Conservation (phyloP, 2,797 vertebrate genomes). For the Macropodus opercularis region DNA sequence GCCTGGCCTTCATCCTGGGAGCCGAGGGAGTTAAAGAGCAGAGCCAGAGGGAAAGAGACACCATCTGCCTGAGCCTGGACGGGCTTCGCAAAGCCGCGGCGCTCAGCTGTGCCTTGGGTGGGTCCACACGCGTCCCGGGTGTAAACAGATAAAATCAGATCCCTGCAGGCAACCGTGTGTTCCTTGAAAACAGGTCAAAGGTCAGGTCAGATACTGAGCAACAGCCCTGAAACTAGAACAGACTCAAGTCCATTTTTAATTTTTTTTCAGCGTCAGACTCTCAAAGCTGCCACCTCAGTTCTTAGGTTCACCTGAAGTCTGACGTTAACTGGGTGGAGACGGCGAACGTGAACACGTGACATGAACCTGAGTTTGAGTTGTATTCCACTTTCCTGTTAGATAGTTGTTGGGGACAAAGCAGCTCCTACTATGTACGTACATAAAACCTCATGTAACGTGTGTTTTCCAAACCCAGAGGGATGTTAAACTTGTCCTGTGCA, state of each 20-base stretch:
- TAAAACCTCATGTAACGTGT: too few relatives aligned
- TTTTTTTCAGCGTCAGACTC: background rate
- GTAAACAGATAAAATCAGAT: background rate
- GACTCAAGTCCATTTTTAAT: background rate
- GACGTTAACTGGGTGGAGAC: too few relatives aligned
- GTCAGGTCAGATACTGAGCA: background rate
- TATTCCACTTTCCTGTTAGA: too few relatives aligned
- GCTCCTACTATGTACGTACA: too few relatives aligned
- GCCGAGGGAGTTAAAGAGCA: slow-evolving; percentile 93
- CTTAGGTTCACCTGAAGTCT: too few relatives aligned
- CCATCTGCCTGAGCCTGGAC: slow-evolving; percentile 94
- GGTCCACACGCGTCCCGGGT: too few relatives aligned
- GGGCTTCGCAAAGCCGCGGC: slow-evolving; percentile 93
- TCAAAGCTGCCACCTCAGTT: background rate
- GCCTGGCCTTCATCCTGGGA: slow-evolving; percentile 92
- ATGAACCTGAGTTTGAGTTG: too few relatives aligned
- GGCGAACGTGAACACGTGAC: too few relatives aligned
- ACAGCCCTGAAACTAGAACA: slow-evolving; percentile 1
- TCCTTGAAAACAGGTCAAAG: background rate
- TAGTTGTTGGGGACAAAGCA: too few relatives aligned
- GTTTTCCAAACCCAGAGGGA: too few relatives aligned
- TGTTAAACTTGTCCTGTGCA: too few relatives aligned
- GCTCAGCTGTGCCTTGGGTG: slow-evolving; percentile 95
- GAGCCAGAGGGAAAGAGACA: slow-evolving; percentile 92
- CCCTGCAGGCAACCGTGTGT: background rate